Percentiles rank a stretch among this genome's conserved stretches.
Conservation (phyloP, 2,797 vertebrate species). For the Anguilla anguilla region DNA sequence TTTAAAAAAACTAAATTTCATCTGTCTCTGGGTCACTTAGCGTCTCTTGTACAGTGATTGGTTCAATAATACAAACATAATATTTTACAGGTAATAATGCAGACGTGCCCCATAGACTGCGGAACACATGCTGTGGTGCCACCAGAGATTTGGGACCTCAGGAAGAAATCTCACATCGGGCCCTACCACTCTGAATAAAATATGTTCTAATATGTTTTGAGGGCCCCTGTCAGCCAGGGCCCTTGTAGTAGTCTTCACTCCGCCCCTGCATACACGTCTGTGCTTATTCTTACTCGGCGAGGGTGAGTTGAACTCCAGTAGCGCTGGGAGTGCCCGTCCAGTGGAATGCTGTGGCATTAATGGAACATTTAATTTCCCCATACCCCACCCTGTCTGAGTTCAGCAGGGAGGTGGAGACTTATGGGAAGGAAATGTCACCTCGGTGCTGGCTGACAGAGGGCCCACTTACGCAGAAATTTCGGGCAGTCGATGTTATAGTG, state of each 20-base stretch:
- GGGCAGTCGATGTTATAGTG: neutral
- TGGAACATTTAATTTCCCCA: neutral
- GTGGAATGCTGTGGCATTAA: neutral
- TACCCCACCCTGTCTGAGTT: neutral
- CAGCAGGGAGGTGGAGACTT: neutral
- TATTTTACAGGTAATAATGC: neutral
- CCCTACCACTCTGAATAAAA: too few species aligned
- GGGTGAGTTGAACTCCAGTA: neutral
- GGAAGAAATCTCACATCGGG: too few species aligned
- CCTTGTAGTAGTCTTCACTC: too few species aligned
- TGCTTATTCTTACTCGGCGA: neutral
- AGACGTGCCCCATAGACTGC: neutral
- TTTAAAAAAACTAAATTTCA: too few species aligned
- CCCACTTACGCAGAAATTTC: neutral
- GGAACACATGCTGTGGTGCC: too few species aligned
- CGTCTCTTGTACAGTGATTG: neutral
- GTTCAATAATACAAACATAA: neutral
- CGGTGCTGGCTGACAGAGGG: neutral
- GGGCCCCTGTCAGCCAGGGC: too few species aligned
- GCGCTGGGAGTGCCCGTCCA: neutral
- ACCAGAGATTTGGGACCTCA: too few species aligned
- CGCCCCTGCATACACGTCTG: neutral
- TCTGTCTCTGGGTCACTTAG: too few species aligned
- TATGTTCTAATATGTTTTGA: too few species aligned
- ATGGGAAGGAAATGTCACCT: neutral